Conservation (phyloP, 2,888 invertebrate species). For the Synergus gifuensis region DNA sequence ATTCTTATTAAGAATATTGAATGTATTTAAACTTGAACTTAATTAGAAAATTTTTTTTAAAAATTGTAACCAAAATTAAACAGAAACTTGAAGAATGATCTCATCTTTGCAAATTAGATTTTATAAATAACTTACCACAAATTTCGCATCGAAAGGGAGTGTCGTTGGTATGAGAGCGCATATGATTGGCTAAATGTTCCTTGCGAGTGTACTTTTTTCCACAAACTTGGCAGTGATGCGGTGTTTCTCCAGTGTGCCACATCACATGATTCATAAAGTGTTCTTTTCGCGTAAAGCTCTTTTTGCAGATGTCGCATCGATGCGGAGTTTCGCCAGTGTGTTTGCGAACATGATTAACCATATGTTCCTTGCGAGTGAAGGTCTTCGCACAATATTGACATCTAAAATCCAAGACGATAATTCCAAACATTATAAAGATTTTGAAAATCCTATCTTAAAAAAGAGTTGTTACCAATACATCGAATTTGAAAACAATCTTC, state of each 20-base stretch:
- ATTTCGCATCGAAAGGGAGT: conserved; percentile 92
- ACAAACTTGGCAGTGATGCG: conserved; percentile 92
- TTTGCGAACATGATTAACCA: conserved; percentile 88
- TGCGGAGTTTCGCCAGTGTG: conserved; percentile 89
- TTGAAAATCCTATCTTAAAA: background rate
- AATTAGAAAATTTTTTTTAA: no score
- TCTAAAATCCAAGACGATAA: conserved; percentile 70
- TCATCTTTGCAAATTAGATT: background rate
- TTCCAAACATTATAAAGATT: background rate
- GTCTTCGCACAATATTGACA: conserved; percentile 88
- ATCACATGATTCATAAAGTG: conserved; percentile 90
- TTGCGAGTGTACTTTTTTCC: conserved; percentile 94
- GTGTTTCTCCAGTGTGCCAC: conserved; percentile 92
- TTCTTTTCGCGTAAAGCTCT: conserved; percentile 88
- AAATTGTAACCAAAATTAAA: background rate
- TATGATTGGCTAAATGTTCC: conserved; percentile 93
- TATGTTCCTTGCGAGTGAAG: conserved; percentile 88
- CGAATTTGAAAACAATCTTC: no score
- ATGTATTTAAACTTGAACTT: conserved; percentile 60
- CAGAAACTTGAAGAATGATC: background rate
- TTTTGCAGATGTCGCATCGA: conserved; percentile 88
- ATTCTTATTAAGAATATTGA: background rate
- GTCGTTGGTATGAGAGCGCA: conserved; percentile 93
- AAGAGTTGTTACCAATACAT: no score
- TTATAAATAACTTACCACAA: conserved; percentile 81